Conservation (phyloP, 2,113 vertebrate species). For the Microcebus ravelobensis region DNA sequence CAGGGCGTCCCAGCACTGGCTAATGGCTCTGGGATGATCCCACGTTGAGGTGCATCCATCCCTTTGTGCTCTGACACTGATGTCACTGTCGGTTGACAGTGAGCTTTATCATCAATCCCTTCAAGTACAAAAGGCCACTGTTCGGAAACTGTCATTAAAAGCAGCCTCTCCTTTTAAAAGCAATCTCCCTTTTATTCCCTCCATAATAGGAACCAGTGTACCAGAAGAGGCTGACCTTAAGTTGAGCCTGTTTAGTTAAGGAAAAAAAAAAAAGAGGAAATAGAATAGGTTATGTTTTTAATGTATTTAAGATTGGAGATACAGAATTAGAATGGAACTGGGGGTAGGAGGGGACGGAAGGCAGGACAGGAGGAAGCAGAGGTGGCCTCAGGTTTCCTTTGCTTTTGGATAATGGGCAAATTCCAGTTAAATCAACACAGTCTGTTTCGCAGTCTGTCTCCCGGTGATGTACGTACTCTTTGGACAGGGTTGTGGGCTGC, state of each 20-base stretch:
- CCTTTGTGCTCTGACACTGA: conserved; percentile 78
- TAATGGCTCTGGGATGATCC: conserved; percentile 73
- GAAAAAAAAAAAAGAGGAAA: neutral
- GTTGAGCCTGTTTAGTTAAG: conserved; percentile 61
- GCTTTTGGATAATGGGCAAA: conserved; percentile 53
- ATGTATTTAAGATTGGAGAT: conserved; percentile 68
- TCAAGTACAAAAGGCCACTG: conserved; percentile 79
- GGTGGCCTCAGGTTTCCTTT: conserved; percentile 57
- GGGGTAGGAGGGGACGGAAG: neutral
- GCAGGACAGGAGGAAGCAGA: neutral
- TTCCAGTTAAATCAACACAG: conserved; percentile 66
- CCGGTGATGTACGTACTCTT: neutral
- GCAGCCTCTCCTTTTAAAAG: conserved; percentile 76
- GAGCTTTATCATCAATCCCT: conserved; percentile 78
- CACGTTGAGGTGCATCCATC: conserved; percentile 55
- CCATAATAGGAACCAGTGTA: conserved; percentile 68
- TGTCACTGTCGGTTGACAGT: conserved; percentile 78
- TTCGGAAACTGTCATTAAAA: conserved; percentile 78
- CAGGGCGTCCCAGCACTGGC: conserved; percentile 33
- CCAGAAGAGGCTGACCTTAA: conserved; percentile 71
- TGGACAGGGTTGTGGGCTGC: conserved; percentile 18
- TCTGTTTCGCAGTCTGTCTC: conserved; percentile 53
- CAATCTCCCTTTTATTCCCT: conserved; percentile 73
- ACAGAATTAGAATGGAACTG: conserved; percentile 17
- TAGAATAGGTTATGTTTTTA: conserved; percentile 64